A percentile compares a stretch with the other conserved stretches of the same genome.
Conservation (phyloP, 2,113 vertebrate species). For the Mobula birostris region DNA sequence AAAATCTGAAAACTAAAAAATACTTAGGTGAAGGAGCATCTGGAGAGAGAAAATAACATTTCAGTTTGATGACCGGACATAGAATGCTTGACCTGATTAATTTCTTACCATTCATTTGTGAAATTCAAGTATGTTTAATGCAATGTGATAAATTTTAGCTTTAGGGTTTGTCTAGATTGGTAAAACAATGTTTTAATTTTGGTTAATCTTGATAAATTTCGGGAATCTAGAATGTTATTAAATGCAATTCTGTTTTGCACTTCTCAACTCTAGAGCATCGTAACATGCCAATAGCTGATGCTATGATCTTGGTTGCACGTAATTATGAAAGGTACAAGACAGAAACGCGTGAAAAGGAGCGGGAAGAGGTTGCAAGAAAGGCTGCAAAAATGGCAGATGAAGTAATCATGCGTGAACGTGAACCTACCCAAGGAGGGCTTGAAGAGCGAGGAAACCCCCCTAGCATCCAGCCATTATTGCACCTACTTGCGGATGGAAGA, state of each 20-base stretch:
- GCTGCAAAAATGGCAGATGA: slow-evolving; percentile 96
- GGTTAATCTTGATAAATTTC: too few species aligned
- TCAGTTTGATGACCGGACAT: too few species aligned
- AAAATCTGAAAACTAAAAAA: too few species aligned
- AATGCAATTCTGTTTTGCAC: not conserved
- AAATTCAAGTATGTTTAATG: too few species aligned
- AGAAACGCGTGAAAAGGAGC: slow-evolving; percentile 84
- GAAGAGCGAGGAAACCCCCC: slow-evolving; percentile 51
- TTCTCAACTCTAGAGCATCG: slow-evolving; percentile 70
- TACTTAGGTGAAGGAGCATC: too few species aligned
- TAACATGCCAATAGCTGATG: slow-evolving; percentile 95
- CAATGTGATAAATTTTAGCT: too few species aligned
- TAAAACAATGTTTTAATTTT: too few species aligned
- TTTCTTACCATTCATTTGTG: too few species aligned
- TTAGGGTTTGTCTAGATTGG: too few species aligned
- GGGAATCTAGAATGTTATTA: too few species aligned
- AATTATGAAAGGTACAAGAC: slow-evolving; percentile 85
- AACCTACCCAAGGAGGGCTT: slow-evolving; percentile 50
- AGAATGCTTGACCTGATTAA: too few species aligned
- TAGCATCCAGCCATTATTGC: slow-evolving; percentile 60
- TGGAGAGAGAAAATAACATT: too few species aligned
- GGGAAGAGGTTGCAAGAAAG: slow-evolving; percentile 83
- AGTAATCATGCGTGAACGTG: slow-evolving; percentile 77
- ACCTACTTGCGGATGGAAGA: slow-evolving; percentile 68
- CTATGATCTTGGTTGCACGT: slow-evolving; percentile 89